Evolutionary conservation across 64 coral and sea anemone species (phyloP).

Genomic region (Stichodactyla mertensii): DNA sequence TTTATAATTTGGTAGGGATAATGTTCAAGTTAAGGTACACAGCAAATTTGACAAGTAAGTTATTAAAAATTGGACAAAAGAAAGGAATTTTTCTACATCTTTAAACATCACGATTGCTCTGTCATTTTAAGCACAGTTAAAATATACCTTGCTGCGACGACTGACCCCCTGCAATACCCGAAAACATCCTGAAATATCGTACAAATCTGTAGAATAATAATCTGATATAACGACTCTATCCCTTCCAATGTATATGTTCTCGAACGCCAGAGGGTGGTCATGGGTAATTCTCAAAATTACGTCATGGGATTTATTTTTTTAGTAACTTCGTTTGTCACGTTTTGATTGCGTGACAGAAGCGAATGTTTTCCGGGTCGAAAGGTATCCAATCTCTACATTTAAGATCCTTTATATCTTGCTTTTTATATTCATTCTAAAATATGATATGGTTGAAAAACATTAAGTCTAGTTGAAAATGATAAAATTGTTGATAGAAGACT

Average conservation of each 20-base stretch:
- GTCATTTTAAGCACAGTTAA: not conserved
- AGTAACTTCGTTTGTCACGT: not conserved
- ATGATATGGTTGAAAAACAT: no score
- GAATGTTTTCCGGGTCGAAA: not conserved
- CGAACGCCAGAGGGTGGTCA: not conserved
- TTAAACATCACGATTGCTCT: not conserved
- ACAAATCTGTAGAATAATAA: not conserved
- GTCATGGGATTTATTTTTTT: not conserved
- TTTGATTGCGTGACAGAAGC: not conserved
- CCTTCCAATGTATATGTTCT: not conserved
- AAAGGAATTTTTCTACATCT: not conserved
- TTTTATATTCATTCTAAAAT: no score
- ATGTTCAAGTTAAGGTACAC: not conserved
- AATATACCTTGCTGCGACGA: conserved; percentile 65
- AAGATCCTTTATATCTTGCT: no score
- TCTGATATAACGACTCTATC: not conserved
- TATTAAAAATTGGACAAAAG: not conserved
- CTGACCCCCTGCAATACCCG: conserved; percentile 68
- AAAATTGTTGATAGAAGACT: no score
- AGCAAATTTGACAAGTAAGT: not conserved
- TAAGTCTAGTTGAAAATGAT: no score
- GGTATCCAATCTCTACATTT: no score
- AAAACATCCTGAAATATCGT: conserved; percentile 59
- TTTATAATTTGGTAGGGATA: not conserved
- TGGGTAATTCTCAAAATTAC: conserved; percentile 11